Evolutionary conservation across 2,113 vertebrate species (phyloP).

Genomic region (Rhombomys opimus): DNA sequence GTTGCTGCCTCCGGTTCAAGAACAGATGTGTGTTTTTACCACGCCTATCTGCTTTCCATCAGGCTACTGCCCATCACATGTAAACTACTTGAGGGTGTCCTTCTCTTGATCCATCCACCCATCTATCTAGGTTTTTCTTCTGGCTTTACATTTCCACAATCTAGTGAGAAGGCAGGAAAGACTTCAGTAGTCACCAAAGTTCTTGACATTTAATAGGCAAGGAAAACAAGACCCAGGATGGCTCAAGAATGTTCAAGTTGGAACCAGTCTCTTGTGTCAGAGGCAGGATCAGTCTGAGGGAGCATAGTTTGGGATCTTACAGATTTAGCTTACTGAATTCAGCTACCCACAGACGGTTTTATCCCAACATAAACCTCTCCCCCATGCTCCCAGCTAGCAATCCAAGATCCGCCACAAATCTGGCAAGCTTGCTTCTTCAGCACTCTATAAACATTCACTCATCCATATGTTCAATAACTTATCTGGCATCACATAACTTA

Average conservation of each 20-base stretch:
- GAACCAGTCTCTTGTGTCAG: not conserved
- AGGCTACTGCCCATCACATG: not conserved
- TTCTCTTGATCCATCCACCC: not conserved
- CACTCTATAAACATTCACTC: constrained; percentile 70
- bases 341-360: constrained; percentile 54
- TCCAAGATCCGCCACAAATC: constrained; percentile 63
- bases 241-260: not conserved
- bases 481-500: constrained; percentile 69
- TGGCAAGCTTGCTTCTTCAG: constrained; percentile 65
- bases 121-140: not conserved
- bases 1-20: not conserved
- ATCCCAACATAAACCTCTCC: constrained; percentile 51
- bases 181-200: not conserved
- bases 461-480: constrained; percentile 76
- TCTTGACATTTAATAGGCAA: not conserved
- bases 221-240: not conserved
- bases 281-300: not conserved
- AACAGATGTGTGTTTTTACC: not conserved
- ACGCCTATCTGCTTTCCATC: not conserved
- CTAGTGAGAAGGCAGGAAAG: not conserved
- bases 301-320: not conserved
- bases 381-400: constrained; percentile 16
- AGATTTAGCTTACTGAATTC: constrained; percentile 38
- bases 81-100: not conserved
- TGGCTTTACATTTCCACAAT: not conserved